These are phyloP conservation scores for Cactoblastis cactorum DNA, from an alignment of 2,888 invertebrate genomes.

Conservation along the genomic window DNA sequence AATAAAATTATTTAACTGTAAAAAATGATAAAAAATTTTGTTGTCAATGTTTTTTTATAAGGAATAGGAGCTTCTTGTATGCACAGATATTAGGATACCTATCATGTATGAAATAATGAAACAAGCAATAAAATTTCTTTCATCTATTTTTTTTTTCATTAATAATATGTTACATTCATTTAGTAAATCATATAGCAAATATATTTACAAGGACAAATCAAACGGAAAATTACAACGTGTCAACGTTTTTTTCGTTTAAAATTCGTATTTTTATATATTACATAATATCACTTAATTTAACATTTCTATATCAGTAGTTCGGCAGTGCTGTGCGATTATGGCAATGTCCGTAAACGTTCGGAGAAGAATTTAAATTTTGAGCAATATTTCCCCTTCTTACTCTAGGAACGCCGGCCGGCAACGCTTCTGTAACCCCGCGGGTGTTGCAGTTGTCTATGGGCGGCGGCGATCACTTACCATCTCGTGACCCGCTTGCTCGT, in stretches of 20 bases:
- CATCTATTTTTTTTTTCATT: conserved; percentile 75
- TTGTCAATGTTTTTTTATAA: background rate
- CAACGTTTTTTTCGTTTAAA: conserved; percentile 74
- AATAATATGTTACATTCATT: conserved; percentile 79
- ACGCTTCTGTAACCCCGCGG: too few relatives aligned
- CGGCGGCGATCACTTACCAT: too few relatives aligned
- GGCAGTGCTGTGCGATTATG: conserved; percentile 50
- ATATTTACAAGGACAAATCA: conserved; percentile 77
- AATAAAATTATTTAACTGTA: too few relatives aligned
- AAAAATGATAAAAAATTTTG: too few relatives aligned
- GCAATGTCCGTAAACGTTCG: conserved; percentile 51
- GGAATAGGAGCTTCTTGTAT: background rate
- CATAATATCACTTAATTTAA: conserved; percentile 76
- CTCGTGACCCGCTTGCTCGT: too few relatives aligned
- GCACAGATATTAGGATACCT: too few relatives aligned
- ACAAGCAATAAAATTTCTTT: conserved; percentile 63
- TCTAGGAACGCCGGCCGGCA: too few relatives aligned
- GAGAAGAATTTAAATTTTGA: conserved; percentile 20
- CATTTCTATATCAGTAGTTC: conserved; percentile 64
- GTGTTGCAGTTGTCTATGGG: too few relatives aligned
- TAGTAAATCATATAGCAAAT: conserved; percentile 79
- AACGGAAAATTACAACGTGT: conserved; percentile 70
- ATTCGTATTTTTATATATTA: conserved; percentile 79
- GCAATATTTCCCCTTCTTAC: conserved; percentile 19
- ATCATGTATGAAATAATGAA: conserved; percentile 37